Conservation (phyloP, 2,888 invertebrate species). For the Drosophila setosimentum region DNA sequence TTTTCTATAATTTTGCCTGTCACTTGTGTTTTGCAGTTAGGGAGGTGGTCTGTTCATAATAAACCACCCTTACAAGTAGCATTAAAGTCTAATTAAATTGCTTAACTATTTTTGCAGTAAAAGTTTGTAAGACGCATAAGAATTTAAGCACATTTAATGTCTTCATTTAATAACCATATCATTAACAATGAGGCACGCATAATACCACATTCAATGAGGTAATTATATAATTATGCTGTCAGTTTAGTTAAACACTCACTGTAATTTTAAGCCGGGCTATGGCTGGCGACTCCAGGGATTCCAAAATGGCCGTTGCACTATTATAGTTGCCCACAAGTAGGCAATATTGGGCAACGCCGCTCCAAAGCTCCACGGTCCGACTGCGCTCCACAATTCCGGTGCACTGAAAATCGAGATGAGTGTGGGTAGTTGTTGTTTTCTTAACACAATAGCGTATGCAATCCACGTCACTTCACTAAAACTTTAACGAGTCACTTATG, state of each 20-base stretch:
- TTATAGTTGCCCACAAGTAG: constrained; percentile 85
- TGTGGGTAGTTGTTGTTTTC: constrained; percentile 41
- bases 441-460: constrained; percentile 22
- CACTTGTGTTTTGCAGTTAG: background rate
- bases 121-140: background rate
- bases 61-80: background rate
- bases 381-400: constrained; percentile 84
- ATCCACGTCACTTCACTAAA: constrained; percentile 65
- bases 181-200: background rate
- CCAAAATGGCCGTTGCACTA: constrained; percentile 85
- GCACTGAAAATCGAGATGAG: constrained; percentile 70
- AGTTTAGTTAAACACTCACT: constrained; percentile 70
- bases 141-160: background rate
- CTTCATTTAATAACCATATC: background rate
- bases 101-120: background rate
- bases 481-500: constrained; percentile 60
- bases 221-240: background rate
- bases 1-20: constrained; percentile 4
- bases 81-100: background rate
- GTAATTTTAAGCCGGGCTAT: constrained; percentile 85
- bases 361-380: constrained; percentile 84
- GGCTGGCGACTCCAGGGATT: constrained; percentile 84
- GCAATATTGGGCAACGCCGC: constrained; percentile 85
- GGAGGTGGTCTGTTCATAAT: background rate
- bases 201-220: background rate